These are phyloP conservation scores for Cylindroiulus punctatus DNA, from an alignment of 2,888 invertebrate species.

Conservation along the genomic window DNA sequence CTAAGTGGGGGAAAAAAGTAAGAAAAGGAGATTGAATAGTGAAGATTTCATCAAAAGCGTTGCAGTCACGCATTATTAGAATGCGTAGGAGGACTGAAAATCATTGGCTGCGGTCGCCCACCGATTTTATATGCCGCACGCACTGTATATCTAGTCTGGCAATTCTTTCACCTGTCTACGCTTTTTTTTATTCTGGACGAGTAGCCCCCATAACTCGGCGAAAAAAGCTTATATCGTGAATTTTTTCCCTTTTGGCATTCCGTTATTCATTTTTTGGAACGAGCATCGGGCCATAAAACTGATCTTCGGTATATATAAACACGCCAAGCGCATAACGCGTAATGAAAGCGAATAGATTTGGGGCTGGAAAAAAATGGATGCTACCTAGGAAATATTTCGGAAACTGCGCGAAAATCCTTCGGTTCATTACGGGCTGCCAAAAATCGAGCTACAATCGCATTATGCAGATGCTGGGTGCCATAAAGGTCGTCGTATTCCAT, in stretches of 20 bases:
- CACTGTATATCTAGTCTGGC: neutral
- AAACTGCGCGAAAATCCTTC: neutral
- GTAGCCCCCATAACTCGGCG: slow-evolving; percentile 26
- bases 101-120: slow-evolving; percentile 26
- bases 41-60: slow-evolving; percentile 45
- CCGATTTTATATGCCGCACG: neutral
- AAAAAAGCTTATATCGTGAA: slow-evolving; percentile 39
- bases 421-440: neutral
- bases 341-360: slow-evolving; percentile 39
- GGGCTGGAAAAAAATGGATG: slow-evolving; percentile 19
- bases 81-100: neutral
- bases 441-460: slow-evolving; percentile 15
- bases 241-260: slow-evolving; percentile 30
- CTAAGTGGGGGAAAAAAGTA: slow-evolving; percentile 15
- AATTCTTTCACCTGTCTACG: slow-evolving; percentile 11
- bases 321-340: slow-evolving; percentile 16
- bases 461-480: slow-evolving; percentile 10
- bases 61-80: slow-evolving; percentile 35
- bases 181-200: slow-evolving; percentile 34
- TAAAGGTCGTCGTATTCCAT: slow-evolving; percentile 12
- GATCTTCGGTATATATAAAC: slow-evolving; percentile 8
- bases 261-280: neutral
- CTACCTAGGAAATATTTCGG: slow-evolving; percentile 9
- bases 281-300: neutral
- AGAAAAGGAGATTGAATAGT: slow-evolving; percentile 40